These are phyloP conservation scores for Clistopyga incitator DNA, from an alignment of 2,888 invertebrate species.

Conservation along the genomic window DNA sequence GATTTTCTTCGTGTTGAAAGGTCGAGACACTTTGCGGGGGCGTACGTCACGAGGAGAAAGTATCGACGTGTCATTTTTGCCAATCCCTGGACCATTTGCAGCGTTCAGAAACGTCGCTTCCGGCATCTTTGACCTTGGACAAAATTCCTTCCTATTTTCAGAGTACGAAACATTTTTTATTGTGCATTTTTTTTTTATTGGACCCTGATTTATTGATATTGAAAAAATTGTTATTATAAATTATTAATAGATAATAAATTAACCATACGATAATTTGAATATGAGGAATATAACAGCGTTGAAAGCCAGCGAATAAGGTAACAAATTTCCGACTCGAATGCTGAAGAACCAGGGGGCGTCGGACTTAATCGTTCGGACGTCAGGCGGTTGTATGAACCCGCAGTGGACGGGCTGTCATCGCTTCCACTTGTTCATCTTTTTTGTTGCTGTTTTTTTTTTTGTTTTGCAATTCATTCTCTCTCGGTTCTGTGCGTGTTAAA, in stretches of 20 bases:
- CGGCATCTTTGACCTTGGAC: no score
- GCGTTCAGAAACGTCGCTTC: no score
- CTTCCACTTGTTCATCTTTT: constrained; percentile 37
- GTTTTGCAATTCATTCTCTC: constrained; percentile 17
- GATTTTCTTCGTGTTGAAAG: constrained; percentile 40
- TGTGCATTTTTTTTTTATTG: no score
- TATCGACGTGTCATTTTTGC: no score
- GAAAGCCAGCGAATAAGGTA: constrained; percentile 9
- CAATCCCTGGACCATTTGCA: no score
- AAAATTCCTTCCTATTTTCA: no score
- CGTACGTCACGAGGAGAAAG: constrained; percentile 39
- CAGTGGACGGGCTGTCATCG: constrained; percentile 58
- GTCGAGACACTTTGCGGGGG: constrained; percentile 64
- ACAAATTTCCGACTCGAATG: constrained; percentile 16
- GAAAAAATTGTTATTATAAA: no score
- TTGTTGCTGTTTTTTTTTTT: constrained; percentile 18
- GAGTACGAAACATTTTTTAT: no score
- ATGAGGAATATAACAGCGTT: constrained; percentile 22
- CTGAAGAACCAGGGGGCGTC: not conserved
- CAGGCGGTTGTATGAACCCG: constrained; percentile 53
- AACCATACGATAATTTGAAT: constrained; percentile 8
- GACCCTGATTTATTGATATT: no score
- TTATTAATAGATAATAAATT: no score
- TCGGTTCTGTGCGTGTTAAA: constrained; percentile 35
- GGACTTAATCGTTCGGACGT: constrained; percentile 61